Base-by-base conservation (phyloP, 2,888 invertebrate genomes). In the Cenopis cana region DNA sequence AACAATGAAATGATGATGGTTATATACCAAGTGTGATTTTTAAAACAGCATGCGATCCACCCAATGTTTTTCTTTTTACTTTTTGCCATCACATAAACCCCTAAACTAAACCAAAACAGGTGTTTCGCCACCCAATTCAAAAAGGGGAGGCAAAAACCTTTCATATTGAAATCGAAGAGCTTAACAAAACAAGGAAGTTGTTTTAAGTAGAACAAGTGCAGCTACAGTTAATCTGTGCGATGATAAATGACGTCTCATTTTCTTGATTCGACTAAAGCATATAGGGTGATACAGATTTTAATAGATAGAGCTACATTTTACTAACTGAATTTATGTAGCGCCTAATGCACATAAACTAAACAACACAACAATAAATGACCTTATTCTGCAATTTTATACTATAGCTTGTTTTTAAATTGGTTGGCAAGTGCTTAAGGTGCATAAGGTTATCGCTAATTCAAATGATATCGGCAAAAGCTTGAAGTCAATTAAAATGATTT, bases 221-320 rank as follows among this genome's bases (percentile, higher is more conserved):
- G 64, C 82, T 82, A 82, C 84, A 81, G 87, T 84, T 89, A 88
- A 89, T 89, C 88, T 86, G 85, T 78, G 79, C 81, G 82, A 85
- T 88, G 88, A 89, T 87, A 86, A 88, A 89, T 86, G 86, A 86
- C 85, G 80, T 81, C 83, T 85, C 82, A 80, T 82, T 81, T 81
- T 83, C 84, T 82, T 83, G 83, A 84, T 85, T 85, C 81, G 77
- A 81, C 77, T 76, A 72, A 55, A 33, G 18, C 75, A 56, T 83
- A 89, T 83, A 88, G 87, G 77, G 5, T 78, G 83, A 49, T 77
- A 8, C 17, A 8, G 10, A 52, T 56, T 68, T 18, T 38, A 65
- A 56, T n/a, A 8, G 33, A 8, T 6, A 33, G 33, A 33, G 33
- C 24, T 33, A 59, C 24, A 12, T 56, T 50, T 55, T 8, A 2